phyloP scores from a whole-genome alignment of 2,113 vertebrate genomes.

The Erythrocebus patas region DNA sequence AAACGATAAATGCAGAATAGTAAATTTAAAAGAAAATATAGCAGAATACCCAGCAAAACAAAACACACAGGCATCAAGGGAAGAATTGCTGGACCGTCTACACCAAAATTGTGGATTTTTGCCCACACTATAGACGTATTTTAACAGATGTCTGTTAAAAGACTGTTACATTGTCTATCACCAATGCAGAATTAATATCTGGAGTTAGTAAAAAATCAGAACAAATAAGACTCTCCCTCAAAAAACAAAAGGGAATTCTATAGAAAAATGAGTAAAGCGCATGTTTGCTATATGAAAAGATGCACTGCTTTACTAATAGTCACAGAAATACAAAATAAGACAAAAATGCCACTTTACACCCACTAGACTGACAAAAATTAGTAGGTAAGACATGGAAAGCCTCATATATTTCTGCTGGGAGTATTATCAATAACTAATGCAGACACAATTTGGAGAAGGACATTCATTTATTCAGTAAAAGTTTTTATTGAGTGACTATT shows the following conservation, averaged over 20 bases:
- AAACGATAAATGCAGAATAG: background rate
- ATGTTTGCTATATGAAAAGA: background rate
- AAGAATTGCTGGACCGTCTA: background rate
- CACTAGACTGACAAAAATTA: background rate
- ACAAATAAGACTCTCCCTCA: background rate
- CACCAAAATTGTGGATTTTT: background rate
- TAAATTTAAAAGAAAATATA: background rate
- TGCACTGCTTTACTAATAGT: background rate
- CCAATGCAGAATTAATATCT: background rate
- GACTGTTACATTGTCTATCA: background rate
- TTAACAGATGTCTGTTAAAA: background rate
- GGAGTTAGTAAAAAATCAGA: background rate
- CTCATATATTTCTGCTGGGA: background rate
- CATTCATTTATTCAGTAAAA: background rate
- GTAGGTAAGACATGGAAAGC: background rate
- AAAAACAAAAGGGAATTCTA: background rate
- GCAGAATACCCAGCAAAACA: background rate
- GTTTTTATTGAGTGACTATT: background rate
- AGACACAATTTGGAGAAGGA: background rate
- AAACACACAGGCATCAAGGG: background rate
- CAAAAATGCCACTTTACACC: background rate
- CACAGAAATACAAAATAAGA: background rate
- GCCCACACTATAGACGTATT: background rate
- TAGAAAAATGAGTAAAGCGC: background rate
- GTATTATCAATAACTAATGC: background rate